A percentile compares a stretch with the other conserved stretches of the same genome.
Conservation (phyloP, 2,797 vertebrate genomes). For the Trachurus trachurus region DNA sequence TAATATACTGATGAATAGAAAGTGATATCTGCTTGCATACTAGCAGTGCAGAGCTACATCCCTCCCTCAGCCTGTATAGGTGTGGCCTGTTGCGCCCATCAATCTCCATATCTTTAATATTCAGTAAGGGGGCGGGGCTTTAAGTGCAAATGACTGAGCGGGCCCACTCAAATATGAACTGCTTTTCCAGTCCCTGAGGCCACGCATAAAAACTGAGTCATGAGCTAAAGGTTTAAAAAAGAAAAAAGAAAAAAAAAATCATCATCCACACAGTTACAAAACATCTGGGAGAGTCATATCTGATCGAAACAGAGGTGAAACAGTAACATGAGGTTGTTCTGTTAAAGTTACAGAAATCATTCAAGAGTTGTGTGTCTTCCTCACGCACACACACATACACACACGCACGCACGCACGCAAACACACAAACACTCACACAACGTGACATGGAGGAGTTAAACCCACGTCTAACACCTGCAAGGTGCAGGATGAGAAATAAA, state of each 20-base stretch:
- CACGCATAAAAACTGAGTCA: conserved; percentile 13
- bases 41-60: not conserved
- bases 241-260: not conserved
- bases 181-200: conserved; percentile 12
- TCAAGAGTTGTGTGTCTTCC: conserved; percentile 1
- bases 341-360: not conserved
- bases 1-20: not conserved
- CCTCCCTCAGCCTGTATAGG: conserved; percentile 3
- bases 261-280: not conserved
- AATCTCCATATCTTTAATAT: conserved; percentile 61
- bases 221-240: not conserved
- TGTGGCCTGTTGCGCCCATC: conserved; percentile 38
- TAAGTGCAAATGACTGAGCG: conserved; percentile 60
- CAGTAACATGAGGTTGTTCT: too few species aligned
- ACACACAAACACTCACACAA: too few species aligned
- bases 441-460: too few species aligned
- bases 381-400: conserved; percentile 6
- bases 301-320: not conserved
- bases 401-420: too few species aligned
- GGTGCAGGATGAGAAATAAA: too few species aligned
- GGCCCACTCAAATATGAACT: conserved; percentile 65
- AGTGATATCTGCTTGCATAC: not conserved
- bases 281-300: accelerated
- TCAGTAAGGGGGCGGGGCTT: conserved; percentile 63
- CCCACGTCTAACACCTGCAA: too few species aligned